A percentile compares a stretch with the other conserved stretches of the same genome.
phyloP scores from a whole-genome alignment of 2,888 invertebrate species.

The Cyclophora albipunctata region DNA sequence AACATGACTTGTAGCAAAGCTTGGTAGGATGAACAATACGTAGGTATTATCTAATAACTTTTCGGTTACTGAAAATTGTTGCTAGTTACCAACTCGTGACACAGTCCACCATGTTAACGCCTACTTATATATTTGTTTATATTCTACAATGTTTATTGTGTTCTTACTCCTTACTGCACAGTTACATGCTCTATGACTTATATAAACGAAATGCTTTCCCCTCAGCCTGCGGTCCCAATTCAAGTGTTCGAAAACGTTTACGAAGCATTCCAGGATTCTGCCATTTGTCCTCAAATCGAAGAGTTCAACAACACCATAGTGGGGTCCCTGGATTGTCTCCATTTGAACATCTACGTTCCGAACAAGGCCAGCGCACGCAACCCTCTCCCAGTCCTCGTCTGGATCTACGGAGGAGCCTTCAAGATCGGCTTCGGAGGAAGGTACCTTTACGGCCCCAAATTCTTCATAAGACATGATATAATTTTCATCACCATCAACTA shows the following conservation, averaged over 20 bases:
- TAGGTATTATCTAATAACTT: too few species aligned
- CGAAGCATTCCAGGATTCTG: constrained; percentile 42
- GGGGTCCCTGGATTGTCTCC: constrained; percentile 40
- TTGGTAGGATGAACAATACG: too few species aligned
- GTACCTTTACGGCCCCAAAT: constrained; percentile 33
- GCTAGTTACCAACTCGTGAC: too few species aligned
- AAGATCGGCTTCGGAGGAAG: constrained; percentile 28
- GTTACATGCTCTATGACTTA: too few species aligned
- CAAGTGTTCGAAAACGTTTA: constrained; percentile 32
- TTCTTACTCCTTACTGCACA: too few species aligned
- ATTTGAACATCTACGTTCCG: constrained; percentile 42
- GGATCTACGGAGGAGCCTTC: constrained; percentile 44
- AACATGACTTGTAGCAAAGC: too few species aligned
- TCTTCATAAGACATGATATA: constrained; percentile 36
- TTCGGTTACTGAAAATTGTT: too few species aligned
- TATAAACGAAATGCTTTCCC: too few species aligned
- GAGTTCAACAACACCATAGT: constrained; percentile 25
- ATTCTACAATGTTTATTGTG: too few species aligned
- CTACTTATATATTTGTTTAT: too few species aligned
- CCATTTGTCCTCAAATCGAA: constrained; percentile 40
- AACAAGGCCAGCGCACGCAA: constrained; percentile 27
- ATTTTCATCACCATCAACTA: constrained; percentile 49
- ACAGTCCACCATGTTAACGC: too few species aligned
- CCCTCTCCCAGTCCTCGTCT: constrained; percentile 38
- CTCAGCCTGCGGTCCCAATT: too few species aligned